These are phyloP conservation scores for Tinamus guttatus DNA, from an alignment of 2,113 vertebrate genomes.

Conservation along the genomic window DNA sequence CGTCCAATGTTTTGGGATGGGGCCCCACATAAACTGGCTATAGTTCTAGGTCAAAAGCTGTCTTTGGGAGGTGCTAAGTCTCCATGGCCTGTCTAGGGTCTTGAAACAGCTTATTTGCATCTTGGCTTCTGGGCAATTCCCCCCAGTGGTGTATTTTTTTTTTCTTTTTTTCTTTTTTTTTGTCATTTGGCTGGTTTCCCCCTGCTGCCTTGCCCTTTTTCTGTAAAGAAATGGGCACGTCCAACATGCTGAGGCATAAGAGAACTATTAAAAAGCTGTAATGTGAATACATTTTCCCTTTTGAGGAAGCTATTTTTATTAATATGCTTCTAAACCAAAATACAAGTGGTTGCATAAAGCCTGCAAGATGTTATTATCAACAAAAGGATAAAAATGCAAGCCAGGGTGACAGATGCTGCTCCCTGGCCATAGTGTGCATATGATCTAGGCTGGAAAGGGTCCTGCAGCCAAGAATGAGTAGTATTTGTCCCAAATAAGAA, in stretches of 20 bases:
- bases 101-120: neutral
- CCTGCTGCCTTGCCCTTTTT: neutral
- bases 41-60: neutral
- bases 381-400: neutral
- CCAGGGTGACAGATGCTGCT: neutral
- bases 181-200: neutral
- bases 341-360: neutral
- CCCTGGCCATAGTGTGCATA: neutral
- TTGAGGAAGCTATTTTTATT: neutral
- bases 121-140: neutral
- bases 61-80: neutral
- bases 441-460: neutral
- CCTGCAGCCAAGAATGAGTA: neutral
- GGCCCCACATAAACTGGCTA: neutral
- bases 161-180: no score
- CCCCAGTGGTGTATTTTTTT: no score
- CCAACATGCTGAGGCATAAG: neutral
- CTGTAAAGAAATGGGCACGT: neutral
- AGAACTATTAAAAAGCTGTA: neutral
- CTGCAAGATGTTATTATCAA: neutral
- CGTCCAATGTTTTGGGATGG: accelerated
- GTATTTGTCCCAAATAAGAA: neutral
- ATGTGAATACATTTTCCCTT: neutral
- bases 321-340: neutral
- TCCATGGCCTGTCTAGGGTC: neutral